Evolutionary conservation across 2,888 invertebrate genomes (phyloP).

Genomic region (Physocephala rufipes): DNA sequence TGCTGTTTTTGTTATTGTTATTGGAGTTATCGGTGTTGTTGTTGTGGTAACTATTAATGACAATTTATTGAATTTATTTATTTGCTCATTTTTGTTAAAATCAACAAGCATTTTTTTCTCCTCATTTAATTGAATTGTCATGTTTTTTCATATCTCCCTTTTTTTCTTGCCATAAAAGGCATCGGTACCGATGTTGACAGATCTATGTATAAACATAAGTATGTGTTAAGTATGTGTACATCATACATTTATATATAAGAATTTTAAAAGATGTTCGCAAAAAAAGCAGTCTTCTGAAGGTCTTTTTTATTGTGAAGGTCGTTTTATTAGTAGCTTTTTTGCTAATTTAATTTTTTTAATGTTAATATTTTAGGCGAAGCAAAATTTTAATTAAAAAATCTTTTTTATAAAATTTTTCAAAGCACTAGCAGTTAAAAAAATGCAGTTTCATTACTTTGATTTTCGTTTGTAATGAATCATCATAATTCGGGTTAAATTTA

Average conservation of each 20-base stretch:
- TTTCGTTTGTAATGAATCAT: too few species aligned
- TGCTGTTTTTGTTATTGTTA: too few species aligned
- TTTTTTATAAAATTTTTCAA: background rate
- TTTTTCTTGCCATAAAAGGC: background rate
- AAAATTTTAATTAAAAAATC: constrained; percentile 17
- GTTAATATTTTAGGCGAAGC: too few species aligned
- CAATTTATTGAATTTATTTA: constrained; percentile 15
- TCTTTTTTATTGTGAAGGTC: too few species aligned
- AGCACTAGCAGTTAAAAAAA: too few species aligned
- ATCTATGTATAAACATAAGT: too few species aligned
- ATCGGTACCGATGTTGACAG: background rate
- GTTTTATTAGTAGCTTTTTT: too few species aligned
- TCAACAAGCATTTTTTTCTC: background rate
- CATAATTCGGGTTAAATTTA: too few species aligned
- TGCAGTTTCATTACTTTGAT: too few species aligned
- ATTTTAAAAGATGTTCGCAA: background rate
- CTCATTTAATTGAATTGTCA: constrained; percentile 25
- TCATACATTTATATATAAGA: background rate
- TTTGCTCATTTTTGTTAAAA: constrained; percentile 17
- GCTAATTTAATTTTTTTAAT: too few species aligned
- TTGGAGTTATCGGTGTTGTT: background rate
- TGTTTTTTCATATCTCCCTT: background rate
- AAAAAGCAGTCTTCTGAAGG: too few species aligned
- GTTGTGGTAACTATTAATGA: background rate
- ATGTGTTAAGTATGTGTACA: too few species aligned